Base-by-base conservation (phyloP, 2,797 vertebrate species). In the Onychomys leucogaster region DNA sequence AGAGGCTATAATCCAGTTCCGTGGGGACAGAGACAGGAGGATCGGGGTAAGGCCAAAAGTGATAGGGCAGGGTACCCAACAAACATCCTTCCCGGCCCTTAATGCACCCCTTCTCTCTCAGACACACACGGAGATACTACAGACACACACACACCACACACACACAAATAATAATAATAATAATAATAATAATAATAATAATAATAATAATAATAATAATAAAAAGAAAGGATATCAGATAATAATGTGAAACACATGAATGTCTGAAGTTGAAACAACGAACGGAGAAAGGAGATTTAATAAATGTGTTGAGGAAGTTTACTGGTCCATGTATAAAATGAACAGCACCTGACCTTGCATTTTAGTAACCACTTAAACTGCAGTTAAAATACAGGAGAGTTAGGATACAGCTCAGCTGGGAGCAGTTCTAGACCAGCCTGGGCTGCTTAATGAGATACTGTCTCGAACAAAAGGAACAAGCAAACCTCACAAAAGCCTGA, bases 271-370 rank as follows among this genome's bases (percentile, higher is more conserved):
- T 27, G 78, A 91, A 88, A 43, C 52, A 71, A 88, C 43, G n/a
- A 61, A 77, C 80, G 73, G 78, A 57, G 57, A n/a, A 78, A 94
- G 65, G 84, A 88, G 49, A 89, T 89, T 57, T 86, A 89, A 80
- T 43, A 89, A 67, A n/a, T 3, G 29, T 75, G 21, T 85, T 46
- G 52, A 93, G 37, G 19, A 76, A 71, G 59, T 17, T 96, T 82
- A 61, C 65, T 86, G 71, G 77, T 82, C 55, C 94, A 2, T 27
- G 19, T 76, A 43, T 27, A 80, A 89, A 89, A 81, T 81, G 57
- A 90, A 49, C 52, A 73, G 37, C 1, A 37, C 67, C 59, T 41
- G 41, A 49, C 37, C 78, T 49, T 88, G 43, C 29, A 34, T 57
- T 52, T 71, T 32, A 80, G 61, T 76, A 92, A 77, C 34, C 19